Conservation (phyloP, 2,888 invertebrate genomes). For the Melangyna quadrimaculata region DNA sequence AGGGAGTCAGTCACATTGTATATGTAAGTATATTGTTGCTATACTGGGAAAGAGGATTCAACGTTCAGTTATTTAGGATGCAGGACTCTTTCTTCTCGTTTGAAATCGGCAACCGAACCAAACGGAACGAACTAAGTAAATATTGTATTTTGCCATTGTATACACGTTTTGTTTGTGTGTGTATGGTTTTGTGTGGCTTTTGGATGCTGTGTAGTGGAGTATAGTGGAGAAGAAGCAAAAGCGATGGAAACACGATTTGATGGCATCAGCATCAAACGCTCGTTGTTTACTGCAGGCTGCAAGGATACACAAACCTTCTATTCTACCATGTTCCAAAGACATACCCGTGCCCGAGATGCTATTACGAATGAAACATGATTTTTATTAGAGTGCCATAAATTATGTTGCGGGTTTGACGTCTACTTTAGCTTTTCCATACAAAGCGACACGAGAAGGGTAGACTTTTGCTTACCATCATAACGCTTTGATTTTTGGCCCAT, state of each 20-base stretch:
- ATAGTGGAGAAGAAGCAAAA: not conserved
- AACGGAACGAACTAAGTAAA: slow-evolving; percentile 68
- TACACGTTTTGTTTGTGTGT: not conserved
- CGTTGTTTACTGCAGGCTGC: slow-evolving; percentile 1
- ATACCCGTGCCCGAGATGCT: slow-evolving; percentile 21
- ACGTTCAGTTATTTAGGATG: slow-evolving; percentile 47
- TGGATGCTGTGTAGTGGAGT: not conserved
- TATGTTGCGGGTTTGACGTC: slow-evolving; percentile 64
- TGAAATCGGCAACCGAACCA: slow-evolving; percentile 62
- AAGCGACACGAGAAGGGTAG: not conserved
- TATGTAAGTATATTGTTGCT: not conserved
- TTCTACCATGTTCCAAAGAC: slow-evolving; percentile 22
- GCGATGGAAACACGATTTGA: slow-evolving; percentile 61
- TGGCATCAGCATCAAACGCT: slow-evolving; percentile 65
- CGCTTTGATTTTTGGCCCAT: not conserved
- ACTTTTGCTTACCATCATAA: not conserved
- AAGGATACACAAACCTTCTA: not conserved
- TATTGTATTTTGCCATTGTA: slow-evolving; percentile 63
- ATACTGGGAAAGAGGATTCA: slow-evolving; percentile 32
- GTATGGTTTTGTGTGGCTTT: not conserved
- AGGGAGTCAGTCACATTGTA: slow-evolving; percentile 32
- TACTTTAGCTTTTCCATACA: slow-evolving; percentile 19
- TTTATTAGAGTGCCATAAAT: slow-evolving; percentile 70
- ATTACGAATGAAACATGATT: slow-evolving; percentile 70
- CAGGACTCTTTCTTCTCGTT: slow-evolving; percentile 18